Percentiles rank a stretch among this genome's conserved stretches.
These are phyloP conservation scores for Phasia obesa DNA, from an alignment of 2,888 invertebrate genomes.

Conservation along the genomic window DNA sequence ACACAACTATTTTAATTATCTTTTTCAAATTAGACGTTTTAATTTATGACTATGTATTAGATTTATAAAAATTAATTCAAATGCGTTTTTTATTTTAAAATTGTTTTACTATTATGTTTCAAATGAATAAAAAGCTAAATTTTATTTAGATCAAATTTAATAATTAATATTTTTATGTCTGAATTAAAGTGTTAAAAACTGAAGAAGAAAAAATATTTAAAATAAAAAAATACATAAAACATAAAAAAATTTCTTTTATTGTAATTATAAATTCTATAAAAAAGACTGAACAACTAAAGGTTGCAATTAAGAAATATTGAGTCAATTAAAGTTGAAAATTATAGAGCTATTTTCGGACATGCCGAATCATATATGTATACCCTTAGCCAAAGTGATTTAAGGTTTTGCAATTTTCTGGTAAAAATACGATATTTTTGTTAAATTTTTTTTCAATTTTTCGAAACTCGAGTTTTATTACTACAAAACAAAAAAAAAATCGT, in stretches of 20 bases:
- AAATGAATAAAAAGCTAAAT: constrained; percentile 38
- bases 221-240: constrained; percentile 42
- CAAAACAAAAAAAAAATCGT: too few relatives aligned
- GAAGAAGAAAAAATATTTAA: constrained; percentile 55
- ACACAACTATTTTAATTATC: constrained; percentile 45
- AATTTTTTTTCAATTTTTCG: too few relatives aligned
- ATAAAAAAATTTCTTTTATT: too few relatives aligned
- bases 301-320: too few relatives aligned
- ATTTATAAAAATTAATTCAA: constrained; percentile 39
- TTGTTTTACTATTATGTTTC: constrained; percentile 54
- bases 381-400: too few relatives aligned
- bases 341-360: too few relatives aligned
- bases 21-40: constrained; percentile 47
- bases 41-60: constrained; percentile 47
- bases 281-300: too few relatives aligned
- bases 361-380: too few relatives aligned
- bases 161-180: constrained; percentile 55
- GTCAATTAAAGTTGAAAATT: too few relatives aligned
- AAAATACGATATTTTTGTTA: too few relatives aligned
- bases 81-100: constrained; percentile 37
- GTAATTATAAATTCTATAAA: constrained; percentile 31
- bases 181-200: constrained; percentile 64
- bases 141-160: constrained; percentile 54
- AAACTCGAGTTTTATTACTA: too few relatives aligned
- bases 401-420: too few relatives aligned